Conservation (phyloP, 2,888 invertebrate genomes). For the Drosophila atroscutellata region DNA sequence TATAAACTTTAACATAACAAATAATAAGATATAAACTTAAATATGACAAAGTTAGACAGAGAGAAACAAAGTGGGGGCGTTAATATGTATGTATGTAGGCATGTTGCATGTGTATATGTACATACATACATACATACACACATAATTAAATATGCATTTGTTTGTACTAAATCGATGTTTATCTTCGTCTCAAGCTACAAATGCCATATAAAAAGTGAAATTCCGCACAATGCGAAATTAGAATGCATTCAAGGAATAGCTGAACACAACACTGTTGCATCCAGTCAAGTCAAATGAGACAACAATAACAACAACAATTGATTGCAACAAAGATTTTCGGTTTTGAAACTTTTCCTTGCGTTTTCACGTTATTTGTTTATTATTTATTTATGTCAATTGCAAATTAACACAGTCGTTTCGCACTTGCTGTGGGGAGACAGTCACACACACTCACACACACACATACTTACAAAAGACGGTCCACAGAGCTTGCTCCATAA, state of each 20-base stretch:
- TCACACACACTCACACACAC: background rate
- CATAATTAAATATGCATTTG: background rate
- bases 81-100: background rate
- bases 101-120: background rate
- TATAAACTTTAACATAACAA: background rate
- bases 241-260: slow-evolving; percentile 3
- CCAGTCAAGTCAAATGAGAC: background rate
- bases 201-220: background rate
- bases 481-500: slow-evolving; percentile 40
- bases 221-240: background rate
- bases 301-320: slow-evolving; percentile 5
- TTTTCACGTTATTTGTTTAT: slow-evolving; percentile 56
- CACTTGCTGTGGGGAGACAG: slow-evolving; percentile 34
- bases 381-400: slow-evolving; percentile 70
- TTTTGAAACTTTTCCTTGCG: slow-evolving; percentile 2
- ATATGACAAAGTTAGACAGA: slow-evolving; percentile 4
- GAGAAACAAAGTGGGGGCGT: slow-evolving; percentile 16
- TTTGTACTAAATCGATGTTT: slow-evolving; percentile 16
- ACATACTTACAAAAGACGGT: slow-evolving; percentile 26
- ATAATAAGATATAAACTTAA: slow-evolving; percentile 17
- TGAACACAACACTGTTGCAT: background rate
- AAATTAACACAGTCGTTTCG: slow-evolving; percentile 66
- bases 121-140: background rate
- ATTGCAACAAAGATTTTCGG: slow-evolving; percentile 12
- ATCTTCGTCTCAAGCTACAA: background rate